These are phyloP conservation scores for Tachysurus vachellii DNA, from an alignment of 2,113 vertebrate species.

Conservation along the genomic window DNA sequence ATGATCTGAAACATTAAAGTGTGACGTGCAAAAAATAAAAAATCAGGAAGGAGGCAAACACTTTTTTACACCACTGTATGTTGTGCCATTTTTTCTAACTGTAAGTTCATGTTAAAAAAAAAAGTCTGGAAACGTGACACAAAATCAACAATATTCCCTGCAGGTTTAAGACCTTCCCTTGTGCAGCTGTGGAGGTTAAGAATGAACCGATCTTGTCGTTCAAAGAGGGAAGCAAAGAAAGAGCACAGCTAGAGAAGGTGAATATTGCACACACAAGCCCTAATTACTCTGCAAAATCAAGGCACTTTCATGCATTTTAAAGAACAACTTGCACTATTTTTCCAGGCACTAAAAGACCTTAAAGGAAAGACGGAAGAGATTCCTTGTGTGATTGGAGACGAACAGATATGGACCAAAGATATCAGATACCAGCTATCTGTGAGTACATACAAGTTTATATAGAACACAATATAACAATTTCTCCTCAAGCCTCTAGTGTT, in stretches of 20 bases:
- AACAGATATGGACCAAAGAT: slow-evolving; percentile 86
- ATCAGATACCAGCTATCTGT: slow-evolving; percentile 89
- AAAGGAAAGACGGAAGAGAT: slow-evolving; percentile 83
- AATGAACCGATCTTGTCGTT: slow-evolving; percentile 90
- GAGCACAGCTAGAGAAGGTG: slow-evolving; percentile 81
- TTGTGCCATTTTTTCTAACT: neutral
- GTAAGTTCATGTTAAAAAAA: neutral
- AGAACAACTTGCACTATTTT: neutral
- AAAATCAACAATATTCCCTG: neutral
- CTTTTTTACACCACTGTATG: too few species aligned
- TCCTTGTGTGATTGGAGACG: slow-evolving; percentile 88
- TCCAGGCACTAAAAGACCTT: slow-evolving; percentile 77
- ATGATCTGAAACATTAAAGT: too few species aligned
- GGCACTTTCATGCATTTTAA: neutral
- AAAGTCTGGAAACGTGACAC: neutral
- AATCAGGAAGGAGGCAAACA: too few species aligned
- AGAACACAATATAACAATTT: neutral
- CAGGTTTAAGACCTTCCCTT: slow-evolving; percentile 76
- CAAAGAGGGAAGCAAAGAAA: slow-evolving; percentile 78
- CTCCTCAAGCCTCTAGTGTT: neutral
- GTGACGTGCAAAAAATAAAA: too few species aligned
- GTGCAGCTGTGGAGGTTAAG: slow-evolving; percentile 74
- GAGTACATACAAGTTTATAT: slow-evolving; percentile 62
- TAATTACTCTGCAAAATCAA: neutral
- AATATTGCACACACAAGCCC: neutral